Base-by-base conservation (phyloP, 1,140 invertebrate species). In the Lepidotrigona ventralis region DNA sequence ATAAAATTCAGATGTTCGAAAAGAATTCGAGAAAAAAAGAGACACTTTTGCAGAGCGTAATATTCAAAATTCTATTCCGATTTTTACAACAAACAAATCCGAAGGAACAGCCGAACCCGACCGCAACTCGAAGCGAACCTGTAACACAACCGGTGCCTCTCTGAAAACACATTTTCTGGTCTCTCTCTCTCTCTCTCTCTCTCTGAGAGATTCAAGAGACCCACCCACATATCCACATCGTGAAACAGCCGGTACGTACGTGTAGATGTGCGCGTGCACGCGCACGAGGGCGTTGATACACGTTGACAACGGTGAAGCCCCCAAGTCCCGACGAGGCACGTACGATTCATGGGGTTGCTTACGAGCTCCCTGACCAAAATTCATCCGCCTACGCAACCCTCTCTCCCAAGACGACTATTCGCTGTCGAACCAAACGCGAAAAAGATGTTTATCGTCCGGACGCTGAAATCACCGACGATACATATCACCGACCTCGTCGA, bases 281-380 rank as follows among this genome's bases (percentile, higher is more conserved):
- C 21, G 33, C 73, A 60, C 64, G n/a, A 53, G 73, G 56, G 51
- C 19, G 63, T 77, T 63, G 56, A 76, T 64, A 66, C 79, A 83
- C 84, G 84, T 78, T 78, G 72, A 69, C 72, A 76, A 78, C 70
- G 81, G 53, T 60, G 69, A 54, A 64, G 58, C 76, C 39, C 39
- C 39, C 63, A 54, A 72, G 81, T 75, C 60, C 29, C 68, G 54
- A 68, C 87, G 81, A 80, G 64, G 84, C 87, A 86, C 88, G 87
- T 89, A 88, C 88, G 87, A 91, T 88, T 89, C 85, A 86, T 89
- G 84, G 78, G 73, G 79, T 82, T 86, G 82, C 87, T 91, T 90
- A 89, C 86, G 88, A 87, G 84, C 69, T 85, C 79, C 81, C 85
- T 85, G 88, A 82, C 88, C 88, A 85, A 90, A 90, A 90, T 90